Evolutionary conservation across 2,113 vertebrate genomes (phyloP).

Genomic region (Chloropsis hardwickii): DNA sequence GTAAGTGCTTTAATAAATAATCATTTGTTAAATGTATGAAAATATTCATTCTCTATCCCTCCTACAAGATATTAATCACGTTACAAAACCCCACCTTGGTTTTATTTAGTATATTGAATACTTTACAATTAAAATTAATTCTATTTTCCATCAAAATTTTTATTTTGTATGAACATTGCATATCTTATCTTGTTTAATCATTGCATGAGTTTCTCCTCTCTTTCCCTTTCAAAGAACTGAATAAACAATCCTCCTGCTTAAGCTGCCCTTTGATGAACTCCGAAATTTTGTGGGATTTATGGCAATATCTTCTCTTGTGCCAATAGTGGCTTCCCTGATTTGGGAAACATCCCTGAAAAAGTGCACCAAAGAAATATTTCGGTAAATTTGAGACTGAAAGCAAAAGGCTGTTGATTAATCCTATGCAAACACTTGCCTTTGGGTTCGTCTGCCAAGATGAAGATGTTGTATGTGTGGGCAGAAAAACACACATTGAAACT

Average conservation of each 20-base stretch:
- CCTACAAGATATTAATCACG: background rate
- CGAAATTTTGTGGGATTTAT: background rate
- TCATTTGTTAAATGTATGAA: background rate
- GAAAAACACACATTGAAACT: background rate
- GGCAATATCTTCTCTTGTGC: background rate
- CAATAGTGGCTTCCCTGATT: background rate
- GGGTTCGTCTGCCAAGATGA: background rate
- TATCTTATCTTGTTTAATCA: background rate
- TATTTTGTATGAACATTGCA: background rate
- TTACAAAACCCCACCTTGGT: fast-evolving
- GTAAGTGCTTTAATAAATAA: background rate
- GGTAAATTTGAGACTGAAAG: background rate
- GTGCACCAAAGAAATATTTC: background rate
- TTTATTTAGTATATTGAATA: background rate
- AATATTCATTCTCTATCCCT: background rate
- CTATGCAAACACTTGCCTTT: background rate
- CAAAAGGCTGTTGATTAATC: background rate
- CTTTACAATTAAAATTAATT: background rate
- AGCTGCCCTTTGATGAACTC: background rate
- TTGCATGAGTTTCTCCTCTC: background rate
- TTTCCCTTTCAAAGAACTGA: background rate
- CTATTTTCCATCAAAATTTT: background rate
- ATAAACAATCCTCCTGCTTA: background rate
- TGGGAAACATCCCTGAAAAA: background rate
- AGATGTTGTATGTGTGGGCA: background rate